These are phyloP conservation scores for Mantis religiosa DNA, from an alignment of 2,888 invertebrate species.

Conservation along the genomic window DNA sequence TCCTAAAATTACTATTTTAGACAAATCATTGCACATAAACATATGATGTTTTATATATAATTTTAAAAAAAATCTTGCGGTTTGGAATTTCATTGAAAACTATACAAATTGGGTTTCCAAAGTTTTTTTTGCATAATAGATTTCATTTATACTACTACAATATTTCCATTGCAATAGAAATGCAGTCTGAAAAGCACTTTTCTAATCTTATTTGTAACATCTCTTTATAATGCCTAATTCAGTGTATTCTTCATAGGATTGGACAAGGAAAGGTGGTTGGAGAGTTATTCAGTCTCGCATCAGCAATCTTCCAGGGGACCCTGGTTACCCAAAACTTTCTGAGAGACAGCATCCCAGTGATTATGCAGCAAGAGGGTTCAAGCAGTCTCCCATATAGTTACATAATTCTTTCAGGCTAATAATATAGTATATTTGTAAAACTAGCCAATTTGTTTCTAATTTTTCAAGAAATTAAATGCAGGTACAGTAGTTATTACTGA, in stretches of 20 bases:
- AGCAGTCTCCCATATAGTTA: conserved; percentile 54
- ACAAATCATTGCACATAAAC: too few relatives aligned
- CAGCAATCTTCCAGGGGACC: conserved; percentile 63
- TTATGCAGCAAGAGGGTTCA: conserved; percentile 70
- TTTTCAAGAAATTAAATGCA: background rate
- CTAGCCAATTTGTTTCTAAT: background rate
- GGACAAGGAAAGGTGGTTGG: conserved; percentile 75
- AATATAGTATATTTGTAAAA: background rate
- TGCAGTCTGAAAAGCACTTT: too few relatives aligned
- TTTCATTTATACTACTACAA: too few relatives aligned
- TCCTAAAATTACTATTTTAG: too few relatives aligned
- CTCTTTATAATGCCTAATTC: background rate
- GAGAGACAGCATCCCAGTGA: conserved; percentile 56
- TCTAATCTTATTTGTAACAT: too few relatives aligned
- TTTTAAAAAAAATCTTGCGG: too few relatives aligned
- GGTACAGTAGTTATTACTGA: background rate
- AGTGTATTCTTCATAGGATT: conserved; percentile 54
- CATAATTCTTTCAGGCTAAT: background rate
- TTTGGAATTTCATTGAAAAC: too few relatives aligned
- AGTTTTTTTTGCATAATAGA: too few relatives aligned
- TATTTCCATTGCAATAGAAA: too few relatives aligned
- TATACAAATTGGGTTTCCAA: too few relatives aligned
- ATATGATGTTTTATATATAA: too few relatives aligned
- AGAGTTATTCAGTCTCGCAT: conserved; percentile 54
- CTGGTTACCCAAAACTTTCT: conserved; percentile 60